Conservation (phyloP, 2,113 vertebrate species). For the Brachypodius melanocephalos region DNA sequence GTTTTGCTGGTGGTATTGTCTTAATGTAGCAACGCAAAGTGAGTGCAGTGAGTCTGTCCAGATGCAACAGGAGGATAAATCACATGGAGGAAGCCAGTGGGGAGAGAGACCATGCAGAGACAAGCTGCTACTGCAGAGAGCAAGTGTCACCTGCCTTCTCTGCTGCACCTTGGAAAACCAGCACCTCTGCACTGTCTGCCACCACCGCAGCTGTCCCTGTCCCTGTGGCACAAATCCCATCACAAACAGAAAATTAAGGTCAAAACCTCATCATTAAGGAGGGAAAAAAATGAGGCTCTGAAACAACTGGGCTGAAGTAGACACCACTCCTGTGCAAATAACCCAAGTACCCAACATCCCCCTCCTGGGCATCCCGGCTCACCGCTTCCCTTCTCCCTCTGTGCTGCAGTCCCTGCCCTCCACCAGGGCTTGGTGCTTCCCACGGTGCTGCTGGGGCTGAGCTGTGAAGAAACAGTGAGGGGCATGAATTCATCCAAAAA, state of each 20-base stretch:
- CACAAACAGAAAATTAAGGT: background rate
- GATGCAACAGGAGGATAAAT: background rate
- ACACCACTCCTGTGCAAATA: background rate
- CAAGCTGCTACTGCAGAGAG: background rate
- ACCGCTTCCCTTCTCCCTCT: background rate
- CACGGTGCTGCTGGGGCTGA: background rate
- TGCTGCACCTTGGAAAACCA: background rate
- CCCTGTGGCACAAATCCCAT: accelerated
- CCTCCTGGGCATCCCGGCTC: background rate
- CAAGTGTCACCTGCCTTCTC: background rate
- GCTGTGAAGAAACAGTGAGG: background rate
- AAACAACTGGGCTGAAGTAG: background rate
- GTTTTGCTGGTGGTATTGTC: background rate
- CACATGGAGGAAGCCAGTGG: background rate
- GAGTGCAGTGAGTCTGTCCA: background rate
- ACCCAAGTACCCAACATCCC: accelerated
- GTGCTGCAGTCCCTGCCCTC: background rate
- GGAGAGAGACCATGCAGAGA: accelerated
- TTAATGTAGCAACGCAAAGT: background rate
- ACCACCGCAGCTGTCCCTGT: accelerated
- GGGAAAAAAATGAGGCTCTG: background rate
- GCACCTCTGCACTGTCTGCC: accelerated
- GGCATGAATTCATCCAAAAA: background rate
- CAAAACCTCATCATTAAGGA: background rate
- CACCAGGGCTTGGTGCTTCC: background rate